phyloP scores from a whole-genome alignment of 2,113 vertebrate genomes.

The Paedocypris sp. region DNA sequence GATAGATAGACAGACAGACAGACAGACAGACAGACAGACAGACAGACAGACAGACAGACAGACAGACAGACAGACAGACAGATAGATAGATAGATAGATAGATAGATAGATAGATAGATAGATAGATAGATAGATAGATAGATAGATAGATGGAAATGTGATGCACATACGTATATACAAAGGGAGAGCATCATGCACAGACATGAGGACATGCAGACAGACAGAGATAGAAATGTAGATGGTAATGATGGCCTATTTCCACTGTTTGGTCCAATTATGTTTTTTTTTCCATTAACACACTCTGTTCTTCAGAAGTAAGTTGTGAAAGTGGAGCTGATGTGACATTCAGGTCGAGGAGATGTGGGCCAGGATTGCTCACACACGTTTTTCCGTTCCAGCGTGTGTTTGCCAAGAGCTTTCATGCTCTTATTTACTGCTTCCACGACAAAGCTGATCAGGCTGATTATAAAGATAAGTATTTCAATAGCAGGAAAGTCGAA shows the following conservation, averaged over 20 bases:
- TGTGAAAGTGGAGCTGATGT: constrained; percentile 6
- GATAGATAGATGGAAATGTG: too few species aligned
- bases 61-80: too few species aligned
- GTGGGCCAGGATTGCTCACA: background rate
- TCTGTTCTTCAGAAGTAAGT: background rate
- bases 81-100: too few species aligned
- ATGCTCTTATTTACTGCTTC: constrained; percentile 4
- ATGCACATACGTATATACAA: too few species aligned
- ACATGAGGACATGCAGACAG: too few species aligned
- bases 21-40: too few species aligned
- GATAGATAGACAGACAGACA: too few species aligned
- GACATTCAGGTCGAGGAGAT: constrained; percentile 3
- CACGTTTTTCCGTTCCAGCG: background rate
- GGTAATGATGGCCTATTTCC: background rate
- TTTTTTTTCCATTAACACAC: constrained; percentile 1
- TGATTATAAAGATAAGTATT: constrained; percentile 5
- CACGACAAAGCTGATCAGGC: background rate
- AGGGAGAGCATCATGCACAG: too few species aligned
- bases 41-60: too few species aligned
- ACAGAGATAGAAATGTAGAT: too few species aligned
- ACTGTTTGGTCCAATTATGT: background rate
- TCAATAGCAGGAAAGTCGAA: background rate
- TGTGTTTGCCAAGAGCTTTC: constrained; percentile 1
- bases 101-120: too few species aligned
- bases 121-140: too few species aligned